Conservation (phyloP, 2,888 invertebrate species). For the Pantelozetes paolii region DNA sequence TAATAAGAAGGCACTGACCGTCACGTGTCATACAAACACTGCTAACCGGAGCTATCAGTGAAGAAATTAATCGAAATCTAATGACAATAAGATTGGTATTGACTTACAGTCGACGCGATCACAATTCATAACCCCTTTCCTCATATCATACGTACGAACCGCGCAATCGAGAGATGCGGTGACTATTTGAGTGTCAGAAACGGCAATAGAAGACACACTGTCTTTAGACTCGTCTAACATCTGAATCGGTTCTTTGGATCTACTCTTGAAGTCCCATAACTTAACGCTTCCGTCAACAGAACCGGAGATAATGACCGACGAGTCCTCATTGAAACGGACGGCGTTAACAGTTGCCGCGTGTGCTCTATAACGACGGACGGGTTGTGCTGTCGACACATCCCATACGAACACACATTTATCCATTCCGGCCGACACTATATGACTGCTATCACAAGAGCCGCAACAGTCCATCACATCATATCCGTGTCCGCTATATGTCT, state of each 20-base stretch:
- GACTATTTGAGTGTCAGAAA: conserved; percentile 84
- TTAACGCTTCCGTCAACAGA: conserved; percentile 87
- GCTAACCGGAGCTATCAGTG: conserved; percentile 65
- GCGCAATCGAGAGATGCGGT: conserved; percentile 84
- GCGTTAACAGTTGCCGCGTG: conserved; percentile 82
- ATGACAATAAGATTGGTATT: neutral
- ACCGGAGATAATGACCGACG: conserved; percentile 83
- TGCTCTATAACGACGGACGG: conserved; percentile 73
- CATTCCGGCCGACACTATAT: conserved; percentile 79
- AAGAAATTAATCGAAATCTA: neutral
- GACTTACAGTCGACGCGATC: conserved; percentile 68
- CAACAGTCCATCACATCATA: conserved; percentile 78
- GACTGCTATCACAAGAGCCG: conserved; percentile 85
- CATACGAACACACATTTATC: conserved; percentile 92
- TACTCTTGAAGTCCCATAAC: conserved; percentile 76
- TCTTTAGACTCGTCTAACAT: conserved; percentile 88
- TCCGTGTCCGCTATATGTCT: conserved; percentile 89
- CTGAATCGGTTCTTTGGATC: conserved; percentile 69
- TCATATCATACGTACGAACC: conserved; percentile 81
- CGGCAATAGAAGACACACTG: conserved; percentile 61
- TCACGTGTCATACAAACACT: conserved; percentile 81
- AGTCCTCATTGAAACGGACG: conserved; percentile 89
- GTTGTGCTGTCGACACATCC: conserved; percentile 90
- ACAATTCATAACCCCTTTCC: conserved; percentile 73
- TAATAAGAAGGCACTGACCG: conserved; percentile 81